These are phyloP conservation scores for Orchesella cincta DNA, from an alignment of 1,140 invertebrate genomes.

Conservation along the genomic window DNA sequence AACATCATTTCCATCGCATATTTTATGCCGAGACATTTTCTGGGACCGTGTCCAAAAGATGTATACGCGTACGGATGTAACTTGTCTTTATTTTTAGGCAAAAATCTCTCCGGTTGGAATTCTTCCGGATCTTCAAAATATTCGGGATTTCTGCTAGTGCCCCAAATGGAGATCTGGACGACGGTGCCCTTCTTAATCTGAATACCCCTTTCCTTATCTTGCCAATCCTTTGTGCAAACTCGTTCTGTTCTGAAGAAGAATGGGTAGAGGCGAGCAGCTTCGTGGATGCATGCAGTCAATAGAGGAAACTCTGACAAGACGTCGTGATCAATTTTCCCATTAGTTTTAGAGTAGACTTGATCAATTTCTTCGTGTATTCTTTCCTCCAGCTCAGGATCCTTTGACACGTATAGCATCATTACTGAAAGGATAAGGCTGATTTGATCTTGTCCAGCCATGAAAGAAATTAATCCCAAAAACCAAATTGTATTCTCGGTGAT, in stretches of 20 bases:
- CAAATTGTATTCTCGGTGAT: constrained; percentile 41
- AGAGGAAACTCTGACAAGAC: constrained; percentile 43
- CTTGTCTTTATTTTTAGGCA: constrained; percentile 57
- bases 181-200: constrained; percentile 56
- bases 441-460: constrained; percentile 51
- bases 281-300: constrained; percentile 52
- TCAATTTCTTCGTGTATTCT: constrained; percentile 50
- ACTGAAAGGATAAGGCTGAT: constrained; percentile 43
- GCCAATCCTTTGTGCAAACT: constrained; percentile 56
- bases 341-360: constrained; percentile 35
- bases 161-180: constrained; percentile 58
- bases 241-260: constrained; percentile 61
- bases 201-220: constrained; percentile 42
- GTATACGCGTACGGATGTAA: constrained; percentile 58
- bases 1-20: background rate
- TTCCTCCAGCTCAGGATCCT: constrained; percentile 47
- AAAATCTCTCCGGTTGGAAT: constrained; percentile 64
- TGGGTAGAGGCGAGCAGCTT: constrained; percentile 63
- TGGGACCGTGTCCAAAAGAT: constrained; percentile 62
- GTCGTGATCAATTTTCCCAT: constrained; percentile 47
- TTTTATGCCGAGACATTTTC: background rate
- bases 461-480: constrained; percentile 46
- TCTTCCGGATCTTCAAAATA: constrained; percentile 60
- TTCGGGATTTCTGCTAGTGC: constrained; percentile 60
- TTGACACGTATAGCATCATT: constrained; percentile 43